phyloP scores from a whole-genome alignment of 2,888 invertebrate genomes.

The Junonia oenone region DNA sequence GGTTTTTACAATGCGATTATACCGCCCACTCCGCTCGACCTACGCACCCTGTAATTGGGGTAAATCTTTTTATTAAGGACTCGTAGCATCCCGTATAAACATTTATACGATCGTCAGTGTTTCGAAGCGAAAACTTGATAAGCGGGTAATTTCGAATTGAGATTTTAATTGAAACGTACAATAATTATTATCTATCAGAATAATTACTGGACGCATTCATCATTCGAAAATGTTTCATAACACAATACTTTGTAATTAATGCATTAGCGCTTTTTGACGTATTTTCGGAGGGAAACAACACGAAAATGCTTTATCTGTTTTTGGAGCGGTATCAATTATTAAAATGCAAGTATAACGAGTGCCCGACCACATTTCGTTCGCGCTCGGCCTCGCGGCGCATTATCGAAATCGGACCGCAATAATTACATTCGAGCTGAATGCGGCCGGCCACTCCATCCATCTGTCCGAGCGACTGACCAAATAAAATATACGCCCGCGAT shows the following conservation, averaged over 20 bases:
- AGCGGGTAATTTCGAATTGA: constrained; percentile 1
- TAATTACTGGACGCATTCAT: constrained; percentile 28
- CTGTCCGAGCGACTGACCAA: constrained; percentile 60
- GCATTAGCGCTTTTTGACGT: constrained; percentile 25
- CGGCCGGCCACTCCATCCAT: constrained; percentile 57
- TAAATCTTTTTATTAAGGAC: constrained; percentile 59
- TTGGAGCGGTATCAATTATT: constrained; percentile 65
- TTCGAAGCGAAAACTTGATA: constrained; percentile 1
- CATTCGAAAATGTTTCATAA: constrained; percentile 27
- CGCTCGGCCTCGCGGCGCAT: constrained; percentile 64
- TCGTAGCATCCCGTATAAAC: constrained; percentile 11
- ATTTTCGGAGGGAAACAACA: constrained; percentile 50
- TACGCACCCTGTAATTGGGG: constrained; percentile 62
- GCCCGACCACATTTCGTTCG: constrained; percentile 64
- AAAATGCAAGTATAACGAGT: constrained; percentile 69
- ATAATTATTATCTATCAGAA: constrained; percentile 28
- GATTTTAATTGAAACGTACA: constrained; percentile 20
- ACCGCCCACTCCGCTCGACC: constrained; percentile 52
- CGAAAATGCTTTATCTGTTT: constrained; percentile 61
- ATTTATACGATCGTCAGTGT: constrained; percentile 5
- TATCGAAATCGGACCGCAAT: constrained; percentile 75
- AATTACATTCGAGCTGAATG: constrained; percentile 73
- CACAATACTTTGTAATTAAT: constrained; percentile 27
- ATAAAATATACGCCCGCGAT: constrained; percentile 58
- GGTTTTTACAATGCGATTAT: constrained; percentile 71